Evolutionary conservation across 2,888 invertebrate genomes (phyloP).

Genomic region (Allolobophora icterica): DNA sequence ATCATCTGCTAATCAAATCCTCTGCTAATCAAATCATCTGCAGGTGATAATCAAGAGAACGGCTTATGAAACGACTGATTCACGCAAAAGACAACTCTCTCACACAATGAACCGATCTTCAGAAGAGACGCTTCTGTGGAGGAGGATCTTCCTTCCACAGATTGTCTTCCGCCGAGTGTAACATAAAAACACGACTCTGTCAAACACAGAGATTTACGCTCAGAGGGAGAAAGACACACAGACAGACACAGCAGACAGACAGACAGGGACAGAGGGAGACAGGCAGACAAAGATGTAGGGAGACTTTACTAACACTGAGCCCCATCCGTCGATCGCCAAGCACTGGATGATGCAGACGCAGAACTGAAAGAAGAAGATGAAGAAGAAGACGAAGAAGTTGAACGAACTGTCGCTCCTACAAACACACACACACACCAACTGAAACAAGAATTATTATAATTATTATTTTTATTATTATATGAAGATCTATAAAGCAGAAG

Average conservation of each 20-base stretch:
- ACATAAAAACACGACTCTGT: too few species aligned
- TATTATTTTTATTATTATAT: too few species aligned
- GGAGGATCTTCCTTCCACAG: too few species aligned
- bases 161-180: background rate
- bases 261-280: too few species aligned
- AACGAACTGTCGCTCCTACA: conserved; percentile 93
- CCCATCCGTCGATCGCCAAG: conserved; percentile 82
- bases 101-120: too few species aligned
- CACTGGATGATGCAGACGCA: conserved; percentile 86
- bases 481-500: too few species aligned
- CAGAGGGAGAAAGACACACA: background rate
- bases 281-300: background rate
- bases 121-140: too few species aligned
- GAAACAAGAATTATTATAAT: too few species aligned
- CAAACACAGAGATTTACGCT: background rate
- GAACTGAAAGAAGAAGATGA: conserved; percentile 78
- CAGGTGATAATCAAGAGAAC: background rate
- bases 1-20: background rate
- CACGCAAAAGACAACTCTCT: too few species aligned
- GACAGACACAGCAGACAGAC: too few species aligned
- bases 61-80: too few species aligned
- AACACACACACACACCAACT: conserved; percentile 36
- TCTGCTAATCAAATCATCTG: background rate
- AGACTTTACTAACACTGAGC: conserved; percentile 82
- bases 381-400: conserved; percentile 99